Evolutionary conservation across 1,140 invertebrate species (phyloP).

Genomic region (Rhagoletis zephyria): DNA sequence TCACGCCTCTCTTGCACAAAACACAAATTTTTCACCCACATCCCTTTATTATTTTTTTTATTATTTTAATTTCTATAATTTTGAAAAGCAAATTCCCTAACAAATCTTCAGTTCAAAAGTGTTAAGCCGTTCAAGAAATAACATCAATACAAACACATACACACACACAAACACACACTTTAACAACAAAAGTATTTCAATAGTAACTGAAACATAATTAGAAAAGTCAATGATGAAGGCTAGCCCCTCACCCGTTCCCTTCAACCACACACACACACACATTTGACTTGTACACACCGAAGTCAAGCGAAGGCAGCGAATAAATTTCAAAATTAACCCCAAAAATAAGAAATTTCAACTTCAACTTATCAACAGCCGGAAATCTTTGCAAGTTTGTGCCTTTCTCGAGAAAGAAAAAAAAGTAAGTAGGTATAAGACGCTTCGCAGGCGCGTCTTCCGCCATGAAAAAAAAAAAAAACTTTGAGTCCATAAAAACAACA

Average conservation of each 20-base stretch:
- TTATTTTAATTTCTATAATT: background rate
- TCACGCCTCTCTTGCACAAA: too few species aligned
- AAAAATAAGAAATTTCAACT: slow-evolving; percentile 36
- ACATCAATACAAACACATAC: background rate
- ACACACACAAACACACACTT: background rate
- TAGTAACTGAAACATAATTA: slow-evolving; percentile 46
- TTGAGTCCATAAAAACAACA: slow-evolving; percentile 70
- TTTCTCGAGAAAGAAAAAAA: background rate
- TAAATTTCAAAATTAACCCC: slow-evolving; percentile 28
- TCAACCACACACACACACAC: background rate
- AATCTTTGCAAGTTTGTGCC: slow-evolving; percentile 40
- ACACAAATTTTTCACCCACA: background rate
- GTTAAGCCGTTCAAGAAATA: background rate
- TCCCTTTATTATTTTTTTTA: background rate
- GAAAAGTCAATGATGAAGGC: slow-evolving; percentile 12
- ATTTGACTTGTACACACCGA: background rate
- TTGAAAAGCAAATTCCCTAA: background rate
- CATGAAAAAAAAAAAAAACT: slow-evolving; percentile 52
- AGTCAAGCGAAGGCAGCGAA: background rate
- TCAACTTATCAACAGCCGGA: slow-evolving; percentile 35
- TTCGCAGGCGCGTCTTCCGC: background rate
- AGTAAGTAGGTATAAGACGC: background rate
- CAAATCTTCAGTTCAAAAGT: slow-evolving; percentile 6
- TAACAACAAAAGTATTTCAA: background rate
- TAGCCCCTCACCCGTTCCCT: background rate